Base-by-base conservation (phyloP, 2,113 vertebrate species). In the Chaetodon trifascialis region DNA sequence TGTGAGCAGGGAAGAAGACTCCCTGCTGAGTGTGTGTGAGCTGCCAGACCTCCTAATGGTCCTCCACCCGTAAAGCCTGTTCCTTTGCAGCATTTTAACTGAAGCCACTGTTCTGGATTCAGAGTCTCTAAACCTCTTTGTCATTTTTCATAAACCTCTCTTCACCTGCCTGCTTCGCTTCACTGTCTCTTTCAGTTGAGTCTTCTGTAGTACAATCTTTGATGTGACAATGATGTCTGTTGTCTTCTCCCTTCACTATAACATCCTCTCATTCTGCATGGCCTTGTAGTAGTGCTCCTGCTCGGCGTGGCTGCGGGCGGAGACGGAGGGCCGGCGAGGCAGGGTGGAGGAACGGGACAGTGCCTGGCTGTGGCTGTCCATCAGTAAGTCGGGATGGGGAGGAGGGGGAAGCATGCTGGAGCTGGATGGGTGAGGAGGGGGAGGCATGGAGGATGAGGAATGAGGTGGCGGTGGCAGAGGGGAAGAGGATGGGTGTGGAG, bases 341-440 rank as follows among this genome's bases (percentile, higher is more conserved):
- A 99, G 93, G 0, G 97, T 98, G 12, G 92, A 95, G 66, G 97
- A 96, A 0, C 96, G 95, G 91, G 97, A 96, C 69, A 95, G 82
- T 0, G 92, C 40, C 74, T 94, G 94, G 66, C 76, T 78, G 77
- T 93, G 92, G 73, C 87, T 44, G 23, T 96, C 95, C 85, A 97
- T 90, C 5, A 97, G 95, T 73, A 98, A 83, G 11, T 96, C 95
- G 0, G 96, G 95, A 1, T 96, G 96, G 0, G 96, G 95, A 0
- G 95, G 93, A 3, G 96, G 95, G 0, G 94, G 93, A 1, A 93
- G 92, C 80, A 93, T 85, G 87, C 76, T 49, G 66, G 92, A 92
- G 85, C 88, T 88, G 63, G 88, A 92, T 0, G 89, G 91, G 83
- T 92, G 93, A 72, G 90, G 92, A 40, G 77, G 90, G 0, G 36